Evolutionary conservation across 2,888 invertebrate species (phyloP).

Genomic region (Smittia sp.): DNA sequence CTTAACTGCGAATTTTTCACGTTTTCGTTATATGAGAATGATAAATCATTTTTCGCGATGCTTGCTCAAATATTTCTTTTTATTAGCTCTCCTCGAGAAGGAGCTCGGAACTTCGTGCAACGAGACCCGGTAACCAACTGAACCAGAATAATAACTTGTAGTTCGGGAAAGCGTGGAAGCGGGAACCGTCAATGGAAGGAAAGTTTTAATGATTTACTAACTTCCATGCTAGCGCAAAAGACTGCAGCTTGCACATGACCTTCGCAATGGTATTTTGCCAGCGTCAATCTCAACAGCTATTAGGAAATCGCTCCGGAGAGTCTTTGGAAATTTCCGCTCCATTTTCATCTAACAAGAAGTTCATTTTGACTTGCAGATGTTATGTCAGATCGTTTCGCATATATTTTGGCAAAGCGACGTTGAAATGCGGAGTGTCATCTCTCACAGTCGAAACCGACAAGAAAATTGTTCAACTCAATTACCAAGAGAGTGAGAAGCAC

Average conservation of each 20-base stretch:
- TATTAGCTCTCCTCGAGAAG: not conserved
- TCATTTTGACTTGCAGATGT: too few relatives aligned
- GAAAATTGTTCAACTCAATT: too few relatives aligned
- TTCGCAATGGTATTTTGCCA: not conserved
- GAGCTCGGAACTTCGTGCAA: not conserved
- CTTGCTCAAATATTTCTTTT: not conserved
- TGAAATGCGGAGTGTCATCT: too few relatives aligned
- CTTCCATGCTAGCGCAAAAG: not conserved
- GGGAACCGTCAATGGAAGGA: not conserved
- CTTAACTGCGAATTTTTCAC: not conserved
- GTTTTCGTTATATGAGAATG: not conserved
- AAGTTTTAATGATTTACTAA: not conserved
- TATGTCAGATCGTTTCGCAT: too few relatives aligned
- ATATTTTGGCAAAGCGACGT: too few relatives aligned
- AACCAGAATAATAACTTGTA: not conserved
- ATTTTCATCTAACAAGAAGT: too few relatives aligned
- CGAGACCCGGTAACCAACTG: slow-evolving; percentile 10
- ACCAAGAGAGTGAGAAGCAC: too few relatives aligned
- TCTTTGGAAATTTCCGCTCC: too few relatives aligned
- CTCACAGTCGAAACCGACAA: too few relatives aligned
- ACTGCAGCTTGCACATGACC: not conserved
- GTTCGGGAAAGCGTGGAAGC: not conserved
- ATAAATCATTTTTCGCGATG: not conserved
- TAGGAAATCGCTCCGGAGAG: too few relatives aligned
- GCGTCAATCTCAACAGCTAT: too few relatives aligned